A percentile compares a stretch with the other conserved stretches of the same genome.
Conservation (phyloP, 2,113 vertebrate species). For the Halichoerus grypus region DNA sequence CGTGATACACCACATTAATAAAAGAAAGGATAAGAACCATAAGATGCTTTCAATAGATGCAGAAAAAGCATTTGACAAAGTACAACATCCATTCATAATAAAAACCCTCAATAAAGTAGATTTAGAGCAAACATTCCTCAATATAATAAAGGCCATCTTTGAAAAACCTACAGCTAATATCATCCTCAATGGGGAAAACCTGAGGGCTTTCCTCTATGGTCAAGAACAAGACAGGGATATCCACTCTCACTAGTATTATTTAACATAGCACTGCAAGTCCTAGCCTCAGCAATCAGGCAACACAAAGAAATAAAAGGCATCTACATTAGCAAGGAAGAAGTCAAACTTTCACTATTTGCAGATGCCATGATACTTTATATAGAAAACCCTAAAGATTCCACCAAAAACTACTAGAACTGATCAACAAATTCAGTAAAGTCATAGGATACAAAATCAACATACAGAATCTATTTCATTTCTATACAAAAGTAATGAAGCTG, state of each 20-base stretch:
- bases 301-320: background rate
- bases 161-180: background rate
- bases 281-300: background rate
- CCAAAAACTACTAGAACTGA: background rate
- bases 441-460: background rate
- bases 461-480: background rate
- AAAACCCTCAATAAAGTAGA: background rate
- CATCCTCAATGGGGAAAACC: background rate
- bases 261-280: background rate
- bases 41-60: background rate
- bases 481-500: background rate
- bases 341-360: background rate
- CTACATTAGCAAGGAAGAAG: background rate
- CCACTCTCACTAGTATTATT: background rate
- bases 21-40: background rate
- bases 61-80: background rate
- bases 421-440: background rate
- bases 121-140: background rate
- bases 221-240: background rate
- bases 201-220: background rate
- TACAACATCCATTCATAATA: background rate
- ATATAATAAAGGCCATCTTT: background rate
- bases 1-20: background rate
- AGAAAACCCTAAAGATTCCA: background rate
- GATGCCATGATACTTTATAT: background rate